Evolutionary conservation across 1,140 invertebrate species (phyloP).

Genomic region (Pollicipes pollicipes): DNA sequence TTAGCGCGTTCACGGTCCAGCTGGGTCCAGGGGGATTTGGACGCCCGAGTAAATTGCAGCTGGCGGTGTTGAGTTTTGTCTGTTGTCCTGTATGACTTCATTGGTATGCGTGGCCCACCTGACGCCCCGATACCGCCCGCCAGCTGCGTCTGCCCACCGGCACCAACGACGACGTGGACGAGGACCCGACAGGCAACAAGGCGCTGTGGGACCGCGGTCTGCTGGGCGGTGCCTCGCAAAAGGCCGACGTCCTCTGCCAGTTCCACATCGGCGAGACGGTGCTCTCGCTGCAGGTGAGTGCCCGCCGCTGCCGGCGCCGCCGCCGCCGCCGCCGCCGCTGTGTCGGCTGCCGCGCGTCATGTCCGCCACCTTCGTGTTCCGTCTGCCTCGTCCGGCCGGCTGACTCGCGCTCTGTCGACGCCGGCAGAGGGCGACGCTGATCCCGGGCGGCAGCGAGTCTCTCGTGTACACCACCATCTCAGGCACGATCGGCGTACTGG

Average conservation of each 20-base stretch:
- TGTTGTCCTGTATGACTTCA: neutral
- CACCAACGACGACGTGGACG: conserved; percentile 91
- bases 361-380: neutral
- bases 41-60: conserved; percentile 2
- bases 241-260: conserved; percentile 56
- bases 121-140: conserved; percentile 2
- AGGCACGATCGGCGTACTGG: conserved; percentile 78
- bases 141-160: conserved; percentile 66
- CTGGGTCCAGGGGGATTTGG: neutral
- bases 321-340: neutral
- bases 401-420: neutral
- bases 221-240: conserved; percentile 92
- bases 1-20: neutral
- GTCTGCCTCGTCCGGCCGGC: neutral
- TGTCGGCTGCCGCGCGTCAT: neutral
- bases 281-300: conserved; percentile 9
- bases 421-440: conserved; percentile 73
- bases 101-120: neutral
- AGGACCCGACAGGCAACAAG: conserved; percentile 97
- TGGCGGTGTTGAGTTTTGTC: neutral
- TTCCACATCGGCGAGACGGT: conserved; percentile 5
- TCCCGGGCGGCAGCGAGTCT: conserved; percentile 90
- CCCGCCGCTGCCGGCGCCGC: neutral
- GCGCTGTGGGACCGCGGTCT: conserved; percentile 94
- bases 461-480: conserved; percentile 86